These are phyloP conservation scores for Anthopleura sola DNA, from an alignment of 64 coral and sea anemone genomes.

Conservation along the genomic window DNA sequence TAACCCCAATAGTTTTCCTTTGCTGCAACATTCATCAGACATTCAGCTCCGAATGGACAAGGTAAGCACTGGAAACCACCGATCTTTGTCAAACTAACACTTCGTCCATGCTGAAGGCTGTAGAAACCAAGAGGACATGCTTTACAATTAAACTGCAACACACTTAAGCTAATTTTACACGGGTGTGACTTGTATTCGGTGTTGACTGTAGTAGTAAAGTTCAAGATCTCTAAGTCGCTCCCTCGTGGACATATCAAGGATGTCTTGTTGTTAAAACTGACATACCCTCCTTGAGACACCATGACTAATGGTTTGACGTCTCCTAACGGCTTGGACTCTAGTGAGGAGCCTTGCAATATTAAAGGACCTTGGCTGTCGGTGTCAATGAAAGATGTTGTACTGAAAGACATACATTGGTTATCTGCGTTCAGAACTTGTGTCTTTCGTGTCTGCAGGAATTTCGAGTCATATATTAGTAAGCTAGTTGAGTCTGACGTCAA, in stretches of 20 bases:
- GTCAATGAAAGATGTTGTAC: conserved; percentile 23
- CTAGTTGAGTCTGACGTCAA: conserved; percentile 3
- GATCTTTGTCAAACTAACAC: not conserved
- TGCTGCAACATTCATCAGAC: conserved; percentile 25
- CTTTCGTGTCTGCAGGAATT: conserved; percentile 22
- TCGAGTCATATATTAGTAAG: conserved; percentile 21
- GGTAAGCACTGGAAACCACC: conserved; percentile 57
- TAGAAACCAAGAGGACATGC: conserved; percentile 28
- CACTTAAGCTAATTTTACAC: not conserved
- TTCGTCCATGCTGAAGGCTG: conserved; percentile 37
- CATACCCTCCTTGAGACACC: conserved; percentile 5
- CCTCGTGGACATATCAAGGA: conserved; percentile 36
- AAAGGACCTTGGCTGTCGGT: conserved; percentile 41
- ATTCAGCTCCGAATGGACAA: conserved; percentile 70
- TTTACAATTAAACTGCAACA: conserved; percentile 27
- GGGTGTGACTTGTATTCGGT: not conserved
- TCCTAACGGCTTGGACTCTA: not conserved
- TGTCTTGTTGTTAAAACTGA: conserved; percentile 17
- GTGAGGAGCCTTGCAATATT: conserved; percentile 12
- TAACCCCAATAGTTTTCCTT: conserved; percentile 68
- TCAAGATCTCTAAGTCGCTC: not conserved
- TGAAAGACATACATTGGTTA: not conserved
- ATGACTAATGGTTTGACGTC: conserved; percentile 30
- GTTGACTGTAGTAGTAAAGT: not conserved
- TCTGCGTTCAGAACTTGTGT: not conserved